phyloP scores from a whole-genome alignment of 2,888 invertebrate species.

The Hofmannophila pseudospretella region DNA sequence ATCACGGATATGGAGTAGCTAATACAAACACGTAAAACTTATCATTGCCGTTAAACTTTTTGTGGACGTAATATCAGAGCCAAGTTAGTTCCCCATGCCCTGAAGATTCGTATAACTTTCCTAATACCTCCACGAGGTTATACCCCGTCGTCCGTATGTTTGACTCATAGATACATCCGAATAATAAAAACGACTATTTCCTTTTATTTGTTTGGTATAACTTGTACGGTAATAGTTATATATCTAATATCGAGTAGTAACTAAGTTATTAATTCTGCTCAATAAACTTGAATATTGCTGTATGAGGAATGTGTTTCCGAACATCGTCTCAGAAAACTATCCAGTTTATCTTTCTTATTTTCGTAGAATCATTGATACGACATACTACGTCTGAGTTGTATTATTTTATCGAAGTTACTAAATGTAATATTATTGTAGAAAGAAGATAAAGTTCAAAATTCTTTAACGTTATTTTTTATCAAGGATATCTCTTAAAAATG shows the following conservation, averaged over 20 bases:
- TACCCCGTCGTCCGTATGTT: constrained; percentile 56
- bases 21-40: constrained; percentile 40
- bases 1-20: not conserved
- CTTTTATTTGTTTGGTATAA: constrained; percentile 65
- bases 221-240: constrained; percentile 41
- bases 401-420: constrained; percentile 7
- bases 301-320: constrained; percentile 27
- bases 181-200: constrained; percentile 65
- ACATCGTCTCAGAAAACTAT: constrained; percentile 11
- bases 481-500: constrained; percentile 5
- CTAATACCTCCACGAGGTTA: constrained; percentile 68
- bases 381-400: too few relatives aligned
- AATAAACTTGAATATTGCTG: constrained; percentile 48
- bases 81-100: constrained; percentile 51
- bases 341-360: constrained; percentile 15
- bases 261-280: constrained; percentile 68
- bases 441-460: not conserved
- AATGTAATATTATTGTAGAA: not conserved
- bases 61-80: constrained; percentile 61
- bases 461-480: constrained; percentile 1
- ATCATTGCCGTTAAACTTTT: constrained; percentile 56
- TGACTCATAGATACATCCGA: constrained; percentile 43
- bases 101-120: constrained; percentile 69
- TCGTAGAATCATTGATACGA: too few relatives aligned
- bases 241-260: constrained; percentile 43